Evolutionary conservation across 2,797 vertebrate genomes (phyloP).

Genomic region (Benthosema pterotum): DNA sequence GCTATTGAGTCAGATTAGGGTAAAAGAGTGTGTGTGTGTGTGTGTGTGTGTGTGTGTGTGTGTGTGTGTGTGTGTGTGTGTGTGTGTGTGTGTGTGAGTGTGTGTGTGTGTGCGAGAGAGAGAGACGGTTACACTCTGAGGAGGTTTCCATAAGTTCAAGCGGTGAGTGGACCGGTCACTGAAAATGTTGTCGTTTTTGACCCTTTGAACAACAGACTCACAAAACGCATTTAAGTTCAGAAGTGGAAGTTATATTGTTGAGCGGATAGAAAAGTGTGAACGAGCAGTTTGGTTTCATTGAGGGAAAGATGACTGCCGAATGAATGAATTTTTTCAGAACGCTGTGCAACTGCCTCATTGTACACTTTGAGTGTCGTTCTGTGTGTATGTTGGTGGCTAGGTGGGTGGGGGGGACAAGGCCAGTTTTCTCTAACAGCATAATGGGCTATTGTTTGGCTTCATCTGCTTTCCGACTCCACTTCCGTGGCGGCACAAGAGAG

Average conservation of each 20-base stretch:
- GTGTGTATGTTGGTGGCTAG: constrained; percentile 25
- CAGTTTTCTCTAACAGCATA: constrained; percentile 66
- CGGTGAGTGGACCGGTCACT: constrained; percentile 1
- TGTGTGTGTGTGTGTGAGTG: not conserved
- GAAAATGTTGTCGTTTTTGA: constrained; percentile 20
- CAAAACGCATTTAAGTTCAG: constrained; percentile 19
- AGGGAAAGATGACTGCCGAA: constrained; percentile 26
- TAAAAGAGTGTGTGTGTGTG: not conserved
- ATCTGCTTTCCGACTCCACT: constrained; percentile 72
- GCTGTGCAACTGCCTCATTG: constrained; percentile 36
- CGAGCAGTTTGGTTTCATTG: no score
- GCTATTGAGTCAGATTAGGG: not conserved
- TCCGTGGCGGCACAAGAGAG: constrained; percentile 72
- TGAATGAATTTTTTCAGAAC: constrained; percentile 56
- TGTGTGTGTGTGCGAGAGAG: no score
- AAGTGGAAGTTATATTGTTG: constrained; percentile 8
- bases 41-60: not conserved
- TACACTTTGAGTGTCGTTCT: constrained; percentile 28
- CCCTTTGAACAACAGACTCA: constrained; percentile 22
- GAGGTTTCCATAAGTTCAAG: constrained; percentile 8
- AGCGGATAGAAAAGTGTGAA: constrained; percentile 4
- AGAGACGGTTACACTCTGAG: constrained; percentile 7
- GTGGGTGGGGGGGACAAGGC: constrained; percentile 62
- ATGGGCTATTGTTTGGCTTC: constrained; percentile 71
- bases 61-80: no score